Evolutionary conservation across 2,113 vertebrate species (phyloP).

Genomic region (Callopanchax toddi): DNA sequence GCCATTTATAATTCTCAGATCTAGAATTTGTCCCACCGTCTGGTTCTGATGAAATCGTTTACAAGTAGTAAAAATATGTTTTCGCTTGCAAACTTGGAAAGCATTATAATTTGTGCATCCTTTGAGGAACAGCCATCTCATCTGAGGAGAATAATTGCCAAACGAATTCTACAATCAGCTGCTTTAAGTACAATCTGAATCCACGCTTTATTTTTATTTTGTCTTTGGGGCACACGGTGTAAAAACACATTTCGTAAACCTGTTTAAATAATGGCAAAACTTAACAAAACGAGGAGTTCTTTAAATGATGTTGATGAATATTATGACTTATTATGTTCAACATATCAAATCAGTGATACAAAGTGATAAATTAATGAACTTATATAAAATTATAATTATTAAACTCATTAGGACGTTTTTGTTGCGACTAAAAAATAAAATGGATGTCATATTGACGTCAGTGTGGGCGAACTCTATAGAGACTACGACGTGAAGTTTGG

Average conservation of each 20-base stretch:
- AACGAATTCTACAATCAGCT: constrained; percentile 36
- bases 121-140: constrained; percentile 32
- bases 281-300: constrained; percentile 29
- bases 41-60: constrained; percentile 30
- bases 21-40: constrained; percentile 20
- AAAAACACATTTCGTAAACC: not conserved
- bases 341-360: constrained; percentile 50
- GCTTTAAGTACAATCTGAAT: constrained; percentile 44
- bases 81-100: constrained; percentile 3
- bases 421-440: too few relatives aligned
- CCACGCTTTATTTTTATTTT: constrained; percentile 16
- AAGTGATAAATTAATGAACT: too few relatives aligned
- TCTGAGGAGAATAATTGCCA: constrained; percentile 35
- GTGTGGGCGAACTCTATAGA: too few relatives aligned
- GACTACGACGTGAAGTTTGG: too few relatives aligned
- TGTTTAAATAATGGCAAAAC: not conserved
- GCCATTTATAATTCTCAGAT: constrained; percentile 34
- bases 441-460: too few relatives aligned
- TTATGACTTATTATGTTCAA: constrained; percentile 7
- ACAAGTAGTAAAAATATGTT: constrained; percentile 11
- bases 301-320: constrained; percentile 25
- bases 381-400: too few relatives aligned
- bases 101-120: constrained; percentile 31
- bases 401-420: too few relatives aligned
- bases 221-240: constrained; percentile 17